These are phyloP conservation scores for Acleris cristana DNA, from an alignment of 2,888 invertebrate genomes.

Conservation along the genomic window DNA sequence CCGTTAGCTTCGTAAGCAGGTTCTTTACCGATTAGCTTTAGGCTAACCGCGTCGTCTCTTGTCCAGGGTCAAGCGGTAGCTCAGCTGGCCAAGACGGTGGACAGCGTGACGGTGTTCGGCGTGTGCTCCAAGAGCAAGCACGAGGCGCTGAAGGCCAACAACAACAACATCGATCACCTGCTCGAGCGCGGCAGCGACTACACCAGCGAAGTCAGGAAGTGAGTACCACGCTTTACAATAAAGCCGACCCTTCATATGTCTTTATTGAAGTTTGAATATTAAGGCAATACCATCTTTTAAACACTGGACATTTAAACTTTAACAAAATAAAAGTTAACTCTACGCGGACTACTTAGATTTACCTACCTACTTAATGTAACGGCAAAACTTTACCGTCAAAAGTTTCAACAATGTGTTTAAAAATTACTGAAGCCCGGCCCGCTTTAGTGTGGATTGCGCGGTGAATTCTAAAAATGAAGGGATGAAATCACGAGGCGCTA, in stretches of 20 bases:
- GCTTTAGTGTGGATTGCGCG: constrained; percentile 43
- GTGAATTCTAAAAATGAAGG: constrained; percentile 65
- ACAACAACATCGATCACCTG: constrained; percentile 88
- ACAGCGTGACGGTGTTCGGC: constrained; percentile 92
- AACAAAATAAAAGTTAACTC: no score
- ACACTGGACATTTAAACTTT: no score
- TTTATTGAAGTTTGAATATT: no score
- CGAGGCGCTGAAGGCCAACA: constrained; percentile 89
- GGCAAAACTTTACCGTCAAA: no score
- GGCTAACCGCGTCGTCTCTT: background rate
- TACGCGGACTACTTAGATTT: no score
- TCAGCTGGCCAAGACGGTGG: constrained; percentile 91
- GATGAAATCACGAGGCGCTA: constrained; percentile 63
- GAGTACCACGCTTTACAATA: constrained; percentile 56
- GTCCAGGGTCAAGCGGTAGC: constrained; percentile 92
- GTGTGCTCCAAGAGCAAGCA: constrained; percentile 94
- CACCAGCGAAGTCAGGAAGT: constrained; percentile 93
- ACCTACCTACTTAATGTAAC: no score
- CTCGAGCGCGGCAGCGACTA: constrained; percentile 93
- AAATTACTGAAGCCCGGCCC: constrained; percentile 14
- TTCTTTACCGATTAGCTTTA: background rate
- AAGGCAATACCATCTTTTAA: no score
- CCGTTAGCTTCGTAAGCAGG: no score
- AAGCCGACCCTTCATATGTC: no score
- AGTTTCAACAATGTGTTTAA: background rate